phyloP scores from a whole-genome alignment of 1,140 invertebrate species.

The Drosophila insularis region DNA sequence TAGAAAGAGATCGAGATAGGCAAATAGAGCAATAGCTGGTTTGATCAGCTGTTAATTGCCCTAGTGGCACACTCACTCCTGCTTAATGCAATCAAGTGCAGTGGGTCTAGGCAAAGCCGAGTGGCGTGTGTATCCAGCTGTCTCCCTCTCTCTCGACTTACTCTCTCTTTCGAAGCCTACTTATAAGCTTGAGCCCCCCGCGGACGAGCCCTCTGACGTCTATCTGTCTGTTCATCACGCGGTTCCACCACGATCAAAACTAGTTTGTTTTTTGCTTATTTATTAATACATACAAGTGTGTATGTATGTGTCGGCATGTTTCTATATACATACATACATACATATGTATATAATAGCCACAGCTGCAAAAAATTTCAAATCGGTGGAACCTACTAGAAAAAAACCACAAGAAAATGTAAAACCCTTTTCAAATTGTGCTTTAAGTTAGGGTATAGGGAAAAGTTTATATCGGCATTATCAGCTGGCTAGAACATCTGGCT shows the following conservation, averaged over 20 bases:
- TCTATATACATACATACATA: neutral
- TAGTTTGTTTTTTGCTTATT: neutral
- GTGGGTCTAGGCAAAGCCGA: neutral
- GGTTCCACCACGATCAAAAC: conserved; percentile 1
- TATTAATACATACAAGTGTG: neutral
- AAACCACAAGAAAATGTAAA: neutral
- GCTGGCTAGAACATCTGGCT: neutral
- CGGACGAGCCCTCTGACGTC: neutral
- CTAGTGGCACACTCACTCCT: conserved; percentile 4
- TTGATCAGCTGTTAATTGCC: conserved; percentile 5
- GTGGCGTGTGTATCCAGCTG: neutral
- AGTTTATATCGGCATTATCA: neutral
- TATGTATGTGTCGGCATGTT: neutral
- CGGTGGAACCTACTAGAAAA: neutral
- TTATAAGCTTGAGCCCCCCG: neutral
- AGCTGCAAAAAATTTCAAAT: neutral
- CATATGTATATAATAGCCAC: neutral
- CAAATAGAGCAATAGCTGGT: neutral
- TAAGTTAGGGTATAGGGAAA: neutral
- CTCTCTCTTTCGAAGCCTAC: neutral
- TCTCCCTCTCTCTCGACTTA: neutral
- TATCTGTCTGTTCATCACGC: neutral
- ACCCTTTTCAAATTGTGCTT: neutral
- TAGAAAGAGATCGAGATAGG: neutral
- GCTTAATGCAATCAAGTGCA: neutral